These are phyloP conservation scores for Drosophila lutescens DNA, from an alignment of 2,888 invertebrate species.

Conservation along the genomic window DNA sequence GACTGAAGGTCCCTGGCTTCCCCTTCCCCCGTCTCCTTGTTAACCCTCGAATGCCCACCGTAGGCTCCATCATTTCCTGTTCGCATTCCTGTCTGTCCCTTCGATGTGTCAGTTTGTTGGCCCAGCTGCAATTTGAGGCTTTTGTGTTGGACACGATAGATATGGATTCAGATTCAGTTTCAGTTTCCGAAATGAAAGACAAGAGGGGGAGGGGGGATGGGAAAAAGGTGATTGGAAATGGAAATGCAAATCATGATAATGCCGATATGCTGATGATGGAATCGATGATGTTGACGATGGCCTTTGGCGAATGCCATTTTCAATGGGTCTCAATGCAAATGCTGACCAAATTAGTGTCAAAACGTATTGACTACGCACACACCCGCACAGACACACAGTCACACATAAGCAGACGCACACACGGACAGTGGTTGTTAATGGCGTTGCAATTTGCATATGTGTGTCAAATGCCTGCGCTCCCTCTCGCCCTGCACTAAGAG, in stretches of 20 bases:
- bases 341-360: conserved; percentile 73
- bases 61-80: conserved; percentile 17
- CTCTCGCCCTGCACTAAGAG: conserved; percentile 5
- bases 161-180: conserved; percentile 1
- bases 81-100: conserved; percentile 12
- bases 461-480: conserved; percentile 49
- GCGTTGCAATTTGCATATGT: conserved; percentile 75
- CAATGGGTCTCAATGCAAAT: conserved; percentile 71
- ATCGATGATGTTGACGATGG: conserved; percentile 51
- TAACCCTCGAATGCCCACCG: conserved; percentile 3
- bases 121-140: conserved; percentile 71
- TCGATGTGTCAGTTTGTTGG: conserved; percentile 52
- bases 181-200: background rate
- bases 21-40: background rate
- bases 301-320: conserved; percentile 52
- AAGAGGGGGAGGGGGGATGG: background rate
- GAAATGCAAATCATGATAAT: conserved; percentile 48
- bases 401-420: background rate
- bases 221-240: conserved; percentile 39
- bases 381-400: background rate
- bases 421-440: conserved; percentile 59
- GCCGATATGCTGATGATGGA: conserved; percentile 55
- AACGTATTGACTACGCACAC: conserved; percentile 69
- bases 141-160: conserved; percentile 49
- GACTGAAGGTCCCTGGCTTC: conserved; percentile 3